Evolutionary conservation across 2,888 invertebrate genomes (phyloP), one percentile per base, ranked within the genome.

Genomic region (Rhamnusium bicolor): DNA sequence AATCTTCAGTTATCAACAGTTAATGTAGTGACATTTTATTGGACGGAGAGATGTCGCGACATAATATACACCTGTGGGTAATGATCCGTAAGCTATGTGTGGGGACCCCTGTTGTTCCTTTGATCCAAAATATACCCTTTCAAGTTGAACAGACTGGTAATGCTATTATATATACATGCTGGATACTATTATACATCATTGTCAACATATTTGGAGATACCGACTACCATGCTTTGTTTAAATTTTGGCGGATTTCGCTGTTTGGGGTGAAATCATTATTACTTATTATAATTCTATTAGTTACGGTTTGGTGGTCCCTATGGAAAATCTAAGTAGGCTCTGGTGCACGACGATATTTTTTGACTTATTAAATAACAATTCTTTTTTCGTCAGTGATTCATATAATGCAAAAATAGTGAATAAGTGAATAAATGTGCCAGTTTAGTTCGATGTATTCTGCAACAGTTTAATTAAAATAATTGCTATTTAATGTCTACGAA

Each of bases 11-110:
- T 58, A 69, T 74, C 69, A 76, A 67, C 75, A 78, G 75, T 69
- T 74, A 72, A 72, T 75, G 73, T 74, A 72, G 71, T 77, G 72
- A 73, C 73, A 77, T 72, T 78, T 71, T 67, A 72, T 69, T 74
- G 60, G 74, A 75, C 73, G 76, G 71, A 77, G 69, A 74, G 74
- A 69, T 76, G 79, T 81, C 79, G 79, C 81, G 81, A 79, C 78
- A 79, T 73, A 75, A 77, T 79, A 75, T 84, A 80, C 86, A 87
- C 87, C 87, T 86, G 87, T 86, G 86, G 84, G 86, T 85, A 87
- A 86, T 87, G 87, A 87, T 86, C 85, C 86, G 83, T 85, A 80
- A 84, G 82, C 79, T 82, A 82, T 85, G 83, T 85, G 84, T 82
- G 84, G 84, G 83, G 85, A 85, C 84, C 85, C 85, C 85, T 80